phyloP scores from a whole-genome alignment of 2,888 invertebrate genomes.

The Trypoxylon attenuatum region DNA sequence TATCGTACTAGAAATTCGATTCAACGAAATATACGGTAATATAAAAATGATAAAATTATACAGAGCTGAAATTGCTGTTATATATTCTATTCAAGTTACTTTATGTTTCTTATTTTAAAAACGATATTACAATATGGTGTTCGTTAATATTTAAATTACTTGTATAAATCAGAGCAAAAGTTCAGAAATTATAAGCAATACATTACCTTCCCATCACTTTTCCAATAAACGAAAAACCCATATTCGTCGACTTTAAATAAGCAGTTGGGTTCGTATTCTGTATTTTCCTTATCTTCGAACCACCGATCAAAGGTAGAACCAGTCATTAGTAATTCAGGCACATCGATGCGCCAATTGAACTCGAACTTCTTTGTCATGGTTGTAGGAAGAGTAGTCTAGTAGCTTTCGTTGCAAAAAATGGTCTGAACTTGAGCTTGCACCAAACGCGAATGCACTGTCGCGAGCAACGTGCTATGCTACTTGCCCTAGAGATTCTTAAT shows the following conservation, averaged over 20 bases:
- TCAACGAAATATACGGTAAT: too few relatives aligned
- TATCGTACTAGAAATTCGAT: too few relatives aligned
- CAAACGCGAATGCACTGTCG: conserved; percentile 32
- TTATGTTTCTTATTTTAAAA: background rate
- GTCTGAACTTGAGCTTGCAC: conserved; percentile 31
- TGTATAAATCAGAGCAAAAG: too few relatives aligned
- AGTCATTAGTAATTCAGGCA: conserved; percentile 77
- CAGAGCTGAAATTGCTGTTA: background rate
- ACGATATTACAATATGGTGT: background rate
- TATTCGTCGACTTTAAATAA: conserved; percentile 80
- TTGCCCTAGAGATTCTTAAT: conserved; percentile 49
- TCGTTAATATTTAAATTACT: background rate
- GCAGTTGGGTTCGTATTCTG: conserved; percentile 77
- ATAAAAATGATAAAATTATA: too few relatives aligned
- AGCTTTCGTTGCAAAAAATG: conserved; percentile 6
- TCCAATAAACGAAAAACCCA: conserved; percentile 82
- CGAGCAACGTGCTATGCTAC: conserved; percentile 5
- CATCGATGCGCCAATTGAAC: conserved; percentile 81
- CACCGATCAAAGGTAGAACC: conserved; percentile 81
- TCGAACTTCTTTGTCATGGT: conserved; percentile 82
- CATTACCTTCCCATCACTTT: conserved; percentile 77
- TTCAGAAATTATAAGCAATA: too few relatives aligned
- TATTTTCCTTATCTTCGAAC: conserved; percentile 80
- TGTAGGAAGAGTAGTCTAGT: background rate
- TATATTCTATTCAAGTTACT: too few relatives aligned